phyloP scores from a whole-genome alignment of 2,888 invertebrate genomes.

The Gisinianus flammeolus region DNA sequence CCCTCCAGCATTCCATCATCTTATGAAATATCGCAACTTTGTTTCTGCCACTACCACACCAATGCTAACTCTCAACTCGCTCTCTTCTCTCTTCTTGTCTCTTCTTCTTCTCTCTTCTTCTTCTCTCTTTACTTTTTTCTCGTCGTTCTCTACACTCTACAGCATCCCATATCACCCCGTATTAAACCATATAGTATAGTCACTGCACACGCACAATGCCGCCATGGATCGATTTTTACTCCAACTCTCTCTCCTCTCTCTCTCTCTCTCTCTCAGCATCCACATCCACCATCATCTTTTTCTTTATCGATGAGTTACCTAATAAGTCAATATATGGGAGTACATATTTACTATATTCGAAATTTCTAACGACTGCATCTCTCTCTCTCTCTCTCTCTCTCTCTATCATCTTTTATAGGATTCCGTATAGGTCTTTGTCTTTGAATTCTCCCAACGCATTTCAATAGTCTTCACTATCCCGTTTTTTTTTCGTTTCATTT shows the following conservation, averaged over 20 bases:
- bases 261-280: background rate
- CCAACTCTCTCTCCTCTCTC: constrained; percentile 21
- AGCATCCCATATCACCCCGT: constrained; percentile 22
- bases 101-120: constrained; percentile 25
- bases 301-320: constrained; percentile 11
- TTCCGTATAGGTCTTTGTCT: too few relatives aligned
- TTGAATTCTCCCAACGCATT: too few relatives aligned
- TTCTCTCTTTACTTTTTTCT: constrained; percentile 7
- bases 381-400: too few relatives aligned
- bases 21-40: constrained; percentile 51
- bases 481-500: too few relatives aligned
- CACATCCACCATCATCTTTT: constrained; percentile 11
- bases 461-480: too few relatives aligned
- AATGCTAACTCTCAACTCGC: constrained; percentile 42
- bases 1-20: constrained; percentile 48
- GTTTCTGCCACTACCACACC: constrained; percentile 47
- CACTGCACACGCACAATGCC: constrained; percentile 34
- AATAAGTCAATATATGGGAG: constrained; percentile 1
- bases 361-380: too few relatives aligned
- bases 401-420: too few relatives aligned
- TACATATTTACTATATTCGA: background rate
- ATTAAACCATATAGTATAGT: constrained; percentile 10
- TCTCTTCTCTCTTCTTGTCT: constrained; percentile 32
- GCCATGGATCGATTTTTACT: constrained; percentile 43
- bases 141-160: background rate